Evolutionary conservation across 2,797 vertebrate genomes (phyloP).

Genomic region (Ctenopoma multispine): DNA sequence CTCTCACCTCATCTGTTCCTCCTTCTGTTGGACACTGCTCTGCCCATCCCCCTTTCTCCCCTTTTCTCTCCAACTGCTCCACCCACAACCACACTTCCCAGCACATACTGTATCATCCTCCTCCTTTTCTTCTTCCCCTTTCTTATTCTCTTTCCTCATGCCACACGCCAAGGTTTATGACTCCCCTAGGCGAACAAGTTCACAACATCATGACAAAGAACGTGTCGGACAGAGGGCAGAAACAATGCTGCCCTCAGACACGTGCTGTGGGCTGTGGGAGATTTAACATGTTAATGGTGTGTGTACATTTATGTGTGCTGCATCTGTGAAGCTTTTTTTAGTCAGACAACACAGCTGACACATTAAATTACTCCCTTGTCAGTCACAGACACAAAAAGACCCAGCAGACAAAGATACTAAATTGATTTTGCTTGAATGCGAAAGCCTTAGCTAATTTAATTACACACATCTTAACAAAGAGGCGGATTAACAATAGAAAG

Average conservation of each 20-base stretch:
- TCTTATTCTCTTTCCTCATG: constrained; percentile 61
- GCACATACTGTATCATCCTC: constrained; percentile 59
- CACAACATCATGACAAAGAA: constrained; percentile 57
- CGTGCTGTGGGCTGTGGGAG: constrained; percentile 49
- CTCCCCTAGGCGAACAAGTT: constrained; percentile 60
- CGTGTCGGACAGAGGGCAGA: constrained; percentile 54
- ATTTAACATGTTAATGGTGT: constrained; percentile 60
- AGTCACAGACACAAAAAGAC: constrained; percentile 65
- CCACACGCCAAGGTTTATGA: constrained; percentile 66
- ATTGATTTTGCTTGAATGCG: constrained; percentile 55
- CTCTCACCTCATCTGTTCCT: constrained; percentile 75
- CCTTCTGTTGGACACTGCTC: constrained; percentile 73
- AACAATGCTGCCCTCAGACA: constrained; percentile 38
- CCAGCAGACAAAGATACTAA: constrained; percentile 57
- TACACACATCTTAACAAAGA: constrained; percentile 66
- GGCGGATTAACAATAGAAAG: constrained; percentile 40
- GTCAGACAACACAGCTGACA: constrained; percentile 56
- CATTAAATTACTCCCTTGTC: constrained; percentile 61
- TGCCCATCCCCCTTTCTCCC: constrained; percentile 69
- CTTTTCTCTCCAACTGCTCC: constrained; percentile 58
- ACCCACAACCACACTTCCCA: constrained; percentile 64
- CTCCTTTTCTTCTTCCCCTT: constrained; percentile 10
- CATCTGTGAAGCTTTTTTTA: constrained; percentile 35
- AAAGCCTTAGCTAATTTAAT: constrained; percentile 69
- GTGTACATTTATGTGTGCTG: constrained; percentile 43